Evolutionary conservation across 2,797 vertebrate genomes (phyloP).

Genomic region (Delichon dasypus): DNA sequence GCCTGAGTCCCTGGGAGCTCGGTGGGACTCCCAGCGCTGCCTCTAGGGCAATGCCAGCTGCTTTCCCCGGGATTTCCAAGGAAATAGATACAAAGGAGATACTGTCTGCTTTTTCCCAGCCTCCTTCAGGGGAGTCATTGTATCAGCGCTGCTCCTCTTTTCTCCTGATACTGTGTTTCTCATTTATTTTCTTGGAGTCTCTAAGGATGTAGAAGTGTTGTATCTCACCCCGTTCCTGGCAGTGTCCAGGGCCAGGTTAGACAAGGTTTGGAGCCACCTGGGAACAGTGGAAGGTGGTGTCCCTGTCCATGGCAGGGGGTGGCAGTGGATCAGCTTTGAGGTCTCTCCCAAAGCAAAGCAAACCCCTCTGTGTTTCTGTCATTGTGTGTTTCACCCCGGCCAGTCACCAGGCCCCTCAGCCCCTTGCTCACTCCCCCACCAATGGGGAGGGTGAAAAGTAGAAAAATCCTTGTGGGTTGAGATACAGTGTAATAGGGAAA

Average conservation of each 20-base stretch:
- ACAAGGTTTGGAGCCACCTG: neutral
- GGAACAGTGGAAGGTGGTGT: neutral
- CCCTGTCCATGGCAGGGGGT: neutral
- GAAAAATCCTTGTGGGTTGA: neutral
- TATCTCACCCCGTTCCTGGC: neutral
- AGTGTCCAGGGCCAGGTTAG: neutral
- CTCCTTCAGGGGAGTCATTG: neutral
- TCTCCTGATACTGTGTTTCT: neutral
- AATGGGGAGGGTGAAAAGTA: neutral
- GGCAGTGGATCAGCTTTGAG: neutral
- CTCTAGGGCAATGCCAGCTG: neutral
- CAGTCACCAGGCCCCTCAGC: neutral
- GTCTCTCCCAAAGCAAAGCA: neutral
- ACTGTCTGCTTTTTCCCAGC: neutral
- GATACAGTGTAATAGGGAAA: neutral
- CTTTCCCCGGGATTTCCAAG: neutral
- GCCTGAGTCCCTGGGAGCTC: neutral
- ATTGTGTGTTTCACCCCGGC: neutral
- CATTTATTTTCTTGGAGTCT: neutral
- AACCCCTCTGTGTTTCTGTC: neutral
- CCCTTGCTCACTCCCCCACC: neutral
- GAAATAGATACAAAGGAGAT: neutral
- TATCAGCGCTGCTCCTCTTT: neutral
- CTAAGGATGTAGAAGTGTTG: neutral
- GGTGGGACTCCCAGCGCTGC: accelerated